Percentiles rank a stretch among this genome's conserved stretches.
Evolutionary conservation across 2,797 vertebrate genomes (phyloP).

Genomic region (Xenopus petersii): DNA sequence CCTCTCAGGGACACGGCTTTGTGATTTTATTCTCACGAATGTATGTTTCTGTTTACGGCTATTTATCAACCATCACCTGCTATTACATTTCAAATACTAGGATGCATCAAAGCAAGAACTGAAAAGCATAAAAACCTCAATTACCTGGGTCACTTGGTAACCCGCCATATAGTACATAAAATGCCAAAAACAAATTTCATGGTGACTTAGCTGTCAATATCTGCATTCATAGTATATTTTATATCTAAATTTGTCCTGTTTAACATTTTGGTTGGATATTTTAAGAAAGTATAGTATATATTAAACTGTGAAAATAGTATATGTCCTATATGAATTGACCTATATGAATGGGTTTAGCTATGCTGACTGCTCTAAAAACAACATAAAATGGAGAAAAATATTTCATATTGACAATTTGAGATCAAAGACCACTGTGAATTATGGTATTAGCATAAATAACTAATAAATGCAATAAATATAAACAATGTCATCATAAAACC

Average conservation of each 20-base stretch:
- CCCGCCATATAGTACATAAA: slow-evolving; percentile 42
- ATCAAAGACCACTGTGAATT: no score
- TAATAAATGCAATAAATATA: no score
- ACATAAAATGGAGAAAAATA: no score
- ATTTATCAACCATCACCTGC: slow-evolving; percentile 50
- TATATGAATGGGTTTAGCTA: no score
- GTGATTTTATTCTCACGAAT: slow-evolving; percentile 41
- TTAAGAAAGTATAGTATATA: not conserved
- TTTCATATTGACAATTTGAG: no score
- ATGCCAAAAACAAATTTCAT: slow-evolving; percentile 50
- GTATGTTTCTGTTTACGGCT: slow-evolving; percentile 47
- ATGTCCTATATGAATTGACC: no score
- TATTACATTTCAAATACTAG: slow-evolving; percentile 48
- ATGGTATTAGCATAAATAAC: no score
- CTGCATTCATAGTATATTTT: slow-evolving; percentile 42
- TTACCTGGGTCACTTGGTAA: slow-evolving; percentile 47
- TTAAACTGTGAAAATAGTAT: not conserved
- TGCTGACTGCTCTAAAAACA: no score
- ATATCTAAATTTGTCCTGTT: slow-evolving; percentile 21
- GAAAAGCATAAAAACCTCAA: slow-evolving; percentile 49
- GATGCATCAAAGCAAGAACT: slow-evolving; percentile 42
- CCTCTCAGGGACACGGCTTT: slow-evolving; percentile 31
- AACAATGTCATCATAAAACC: no score
- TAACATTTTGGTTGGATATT: slow-evolving; percentile 7
- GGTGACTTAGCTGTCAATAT: slow-evolving; percentile 49